phyloP scores from a whole-genome alignment of 2,797 vertebrate genomes.

The Cossypha caffra region DNA sequence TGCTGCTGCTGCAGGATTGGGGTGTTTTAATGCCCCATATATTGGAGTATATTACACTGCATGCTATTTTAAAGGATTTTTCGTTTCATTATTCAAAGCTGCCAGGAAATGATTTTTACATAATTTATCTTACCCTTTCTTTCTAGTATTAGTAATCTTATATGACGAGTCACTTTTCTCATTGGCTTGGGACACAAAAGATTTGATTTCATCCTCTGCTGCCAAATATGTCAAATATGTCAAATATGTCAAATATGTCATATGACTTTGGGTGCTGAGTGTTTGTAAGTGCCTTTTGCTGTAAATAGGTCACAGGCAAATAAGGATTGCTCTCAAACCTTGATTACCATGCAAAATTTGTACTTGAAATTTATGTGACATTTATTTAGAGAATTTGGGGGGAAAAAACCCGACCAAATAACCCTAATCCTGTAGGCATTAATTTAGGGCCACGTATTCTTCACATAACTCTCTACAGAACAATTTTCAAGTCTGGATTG shows the following conservation, averaged over 20 bases:
- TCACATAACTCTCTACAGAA: background rate
- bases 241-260: background rate
- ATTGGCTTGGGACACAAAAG: background rate
- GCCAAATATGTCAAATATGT: background rate
- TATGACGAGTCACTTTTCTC: background rate
- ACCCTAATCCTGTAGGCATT: background rate
- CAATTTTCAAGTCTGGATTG: background rate
- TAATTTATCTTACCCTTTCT: background rate
- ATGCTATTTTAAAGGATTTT: background rate
- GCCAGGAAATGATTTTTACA: background rate
- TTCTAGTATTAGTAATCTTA: background rate
- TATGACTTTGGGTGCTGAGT: background rate
- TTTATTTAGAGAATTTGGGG: background rate
- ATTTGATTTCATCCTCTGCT: background rate
- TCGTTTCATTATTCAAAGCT: background rate
- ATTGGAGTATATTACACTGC: background rate
- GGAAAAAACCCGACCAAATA: rapidly evolving
- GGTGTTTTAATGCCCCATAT: background rate
- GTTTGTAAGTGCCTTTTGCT: background rate
- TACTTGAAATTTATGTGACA: background rate
- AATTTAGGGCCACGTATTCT: background rate
- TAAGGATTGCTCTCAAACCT: background rate
- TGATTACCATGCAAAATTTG: background rate
- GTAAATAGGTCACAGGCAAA: background rate
- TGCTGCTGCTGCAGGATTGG: background rate